Percentiles rank a stretch among this genome's conserved stretches.
Conservation (phyloP, 2,888 invertebrate genomes). For the Poecilobothrus nobilitatus region DNA sequence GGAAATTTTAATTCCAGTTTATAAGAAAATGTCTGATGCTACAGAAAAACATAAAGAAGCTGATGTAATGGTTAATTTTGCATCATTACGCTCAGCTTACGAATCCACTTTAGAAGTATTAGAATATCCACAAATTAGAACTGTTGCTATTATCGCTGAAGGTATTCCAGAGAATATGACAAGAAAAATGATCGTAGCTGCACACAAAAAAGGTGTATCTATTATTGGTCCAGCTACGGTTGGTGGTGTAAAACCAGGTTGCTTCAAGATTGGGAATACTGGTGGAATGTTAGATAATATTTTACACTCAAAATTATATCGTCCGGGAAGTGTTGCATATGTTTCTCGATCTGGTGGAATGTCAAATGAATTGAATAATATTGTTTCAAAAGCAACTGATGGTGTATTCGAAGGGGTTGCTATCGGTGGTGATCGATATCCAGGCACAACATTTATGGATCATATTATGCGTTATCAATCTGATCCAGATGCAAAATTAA, state of each 20-base stretch:
- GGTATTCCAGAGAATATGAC: constrained; percentile 99
- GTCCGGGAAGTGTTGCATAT: constrained; percentile 96
- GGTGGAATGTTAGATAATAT: constrained; percentile 99
- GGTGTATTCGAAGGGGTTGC: constrained; percentile 97
- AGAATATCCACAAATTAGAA: constrained; percentile 86
- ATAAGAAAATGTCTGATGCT: constrained; percentile 94
- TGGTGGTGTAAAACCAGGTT: constrained; percentile 96
- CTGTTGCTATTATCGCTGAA: constrained; percentile 97
- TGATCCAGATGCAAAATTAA: constrained; percentile 81
- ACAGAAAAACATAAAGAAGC: constrained; percentile 92
- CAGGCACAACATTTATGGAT: constrained; percentile 97
- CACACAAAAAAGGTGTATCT: constrained; percentile 72
- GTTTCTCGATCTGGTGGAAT: constrained; percentile 98
- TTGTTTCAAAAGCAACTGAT: constrained; percentile 91
- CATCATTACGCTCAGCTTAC: constrained; percentile 93
- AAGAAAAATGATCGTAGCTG: constrained; percentile 76
- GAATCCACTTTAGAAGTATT: constrained; percentile 94
- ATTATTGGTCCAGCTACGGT: constrained; percentile 93
- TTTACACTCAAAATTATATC: constrained; percentile 89
- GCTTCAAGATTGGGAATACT: constrained; percentile 98
- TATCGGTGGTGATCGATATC: constrained; percentile 96
- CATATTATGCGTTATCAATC: constrained; percentile 82
- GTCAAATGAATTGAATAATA: constrained; percentile 99
- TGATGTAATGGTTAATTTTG: constrained; percentile 93
- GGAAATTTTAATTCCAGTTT: constrained; percentile 87